These are phyloP conservation scores for Echeneis naucrates DNA, from an alignment of 2,797 vertebrate species.

Conservation along the genomic window DNA sequence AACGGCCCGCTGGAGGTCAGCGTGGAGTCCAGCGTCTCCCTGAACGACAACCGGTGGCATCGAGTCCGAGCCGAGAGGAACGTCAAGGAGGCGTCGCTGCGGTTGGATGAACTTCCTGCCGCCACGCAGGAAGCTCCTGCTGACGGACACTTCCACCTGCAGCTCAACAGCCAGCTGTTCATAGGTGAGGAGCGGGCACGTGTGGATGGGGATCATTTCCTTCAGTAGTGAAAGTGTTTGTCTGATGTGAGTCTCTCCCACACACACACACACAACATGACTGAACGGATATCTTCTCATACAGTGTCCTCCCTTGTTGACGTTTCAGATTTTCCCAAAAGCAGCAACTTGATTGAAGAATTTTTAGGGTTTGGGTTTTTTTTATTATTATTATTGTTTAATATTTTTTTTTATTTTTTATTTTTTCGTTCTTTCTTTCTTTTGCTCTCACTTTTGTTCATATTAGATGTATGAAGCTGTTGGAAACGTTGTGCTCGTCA, in stretches of 20 bases:
- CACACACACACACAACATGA: neutral
- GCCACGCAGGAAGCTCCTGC: conserved; percentile 81
- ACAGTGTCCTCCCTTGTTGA: neutral
- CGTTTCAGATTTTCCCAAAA: conserved; percentile 26
- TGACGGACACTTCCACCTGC: conserved; percentile 90
- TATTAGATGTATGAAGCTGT: conserved; percentile 4
- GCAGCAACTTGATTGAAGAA: neutral
- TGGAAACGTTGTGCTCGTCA: conserved; percentile 1
- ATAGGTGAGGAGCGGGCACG: conserved; percentile 84
- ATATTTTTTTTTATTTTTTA: too few relatives aligned
- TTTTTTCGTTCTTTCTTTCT: too few relatives aligned
- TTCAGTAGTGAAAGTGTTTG: neutral
- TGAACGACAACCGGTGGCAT: conserved; percentile 96
- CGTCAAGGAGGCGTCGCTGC: conserved; percentile 88
- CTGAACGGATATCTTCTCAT: conserved; percentile 3
- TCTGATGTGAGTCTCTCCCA: neutral
- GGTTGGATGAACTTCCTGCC: conserved; percentile 86
- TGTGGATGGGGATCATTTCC: neutral
- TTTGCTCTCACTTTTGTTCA: conserved; percentile 19
- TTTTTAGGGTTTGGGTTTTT: too few relatives aligned
- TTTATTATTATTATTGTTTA: too few relatives aligned
- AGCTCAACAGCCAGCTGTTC: conserved; percentile 94
- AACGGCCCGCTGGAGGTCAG: conserved; percentile 87
- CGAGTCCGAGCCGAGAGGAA: conserved; percentile 89
- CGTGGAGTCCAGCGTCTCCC: conserved; percentile 78